Conservation (phyloP, 1,140 invertebrate genomes). For the Fopius arisanus region DNA sequence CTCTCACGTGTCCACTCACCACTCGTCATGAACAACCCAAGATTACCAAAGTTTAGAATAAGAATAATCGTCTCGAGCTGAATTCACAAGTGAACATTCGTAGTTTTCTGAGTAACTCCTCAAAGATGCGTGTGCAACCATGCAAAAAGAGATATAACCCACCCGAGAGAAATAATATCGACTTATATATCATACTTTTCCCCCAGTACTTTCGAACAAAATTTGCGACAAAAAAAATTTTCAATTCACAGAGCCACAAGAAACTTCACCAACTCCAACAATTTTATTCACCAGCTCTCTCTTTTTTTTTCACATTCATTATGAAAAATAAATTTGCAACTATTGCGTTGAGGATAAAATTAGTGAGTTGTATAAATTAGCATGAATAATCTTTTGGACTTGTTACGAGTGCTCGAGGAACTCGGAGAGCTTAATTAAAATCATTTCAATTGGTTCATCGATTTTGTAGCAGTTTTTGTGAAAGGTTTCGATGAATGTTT, state of each 20-base stretch:
- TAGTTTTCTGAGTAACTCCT: no score
- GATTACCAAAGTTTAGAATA: not conserved
- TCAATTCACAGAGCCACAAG: not conserved
- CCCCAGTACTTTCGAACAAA: not conserved
- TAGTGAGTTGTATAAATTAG: not conserved
- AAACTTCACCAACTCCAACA: not conserved
- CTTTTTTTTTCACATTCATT: not conserved
- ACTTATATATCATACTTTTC: not conserved
- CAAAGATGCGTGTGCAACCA: not conserved
- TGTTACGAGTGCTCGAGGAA: not conserved
- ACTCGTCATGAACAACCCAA: not conserved
- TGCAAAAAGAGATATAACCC: not conserved
- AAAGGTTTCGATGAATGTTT: not conserved
- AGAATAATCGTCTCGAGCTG: not conserved
- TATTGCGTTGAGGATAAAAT: not conserved
- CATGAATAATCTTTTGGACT: not conserved
- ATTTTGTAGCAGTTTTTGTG: not conserved
- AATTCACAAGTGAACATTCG: not conserved
- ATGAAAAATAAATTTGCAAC: not conserved
- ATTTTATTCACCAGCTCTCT: not conserved
- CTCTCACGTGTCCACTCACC: not conserved
- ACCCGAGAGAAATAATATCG: not conserved
- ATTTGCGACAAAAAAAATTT: not conserved
- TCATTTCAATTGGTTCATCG: not conserved
- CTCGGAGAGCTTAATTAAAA: not conserved